A percentile compares a stretch with the other conserved stretches of the same genome.
phyloP scores from a whole-genome alignment of 1,140 invertebrate genomes.

The Berghia stephanieae region DNA sequence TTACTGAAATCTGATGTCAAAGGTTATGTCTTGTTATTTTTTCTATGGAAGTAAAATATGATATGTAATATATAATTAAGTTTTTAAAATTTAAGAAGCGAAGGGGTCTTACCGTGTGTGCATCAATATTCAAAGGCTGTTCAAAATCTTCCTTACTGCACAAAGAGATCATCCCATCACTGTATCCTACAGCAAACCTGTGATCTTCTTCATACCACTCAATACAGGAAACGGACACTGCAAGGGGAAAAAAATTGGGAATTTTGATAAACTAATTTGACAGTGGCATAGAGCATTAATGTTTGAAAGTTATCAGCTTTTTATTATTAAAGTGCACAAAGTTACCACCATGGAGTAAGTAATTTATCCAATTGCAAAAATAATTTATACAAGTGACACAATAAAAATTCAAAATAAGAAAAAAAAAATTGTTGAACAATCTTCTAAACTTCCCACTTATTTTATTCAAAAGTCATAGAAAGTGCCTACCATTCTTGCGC shows the following conservation, averaged over 20 bases:
- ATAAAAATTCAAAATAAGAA: neutral
- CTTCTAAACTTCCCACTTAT: neutral
- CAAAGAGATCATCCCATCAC: constrained; percentile 71
- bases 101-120: constrained; percentile 67
- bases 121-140: constrained; percentile 65
- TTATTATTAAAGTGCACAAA: no score
- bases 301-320: no score
- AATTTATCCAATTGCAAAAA: no score
- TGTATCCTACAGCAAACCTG: constrained; percentile 71
- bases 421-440: neutral
- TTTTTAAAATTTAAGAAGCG: no score
- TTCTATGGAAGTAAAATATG: no score
- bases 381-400: neutral
- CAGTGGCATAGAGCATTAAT: no score
- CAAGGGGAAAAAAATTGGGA: constrained; percentile 44
- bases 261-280: no score
- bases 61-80: no score
- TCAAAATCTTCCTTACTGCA: constrained; percentile 64
- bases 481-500: constrained; percentile 63
- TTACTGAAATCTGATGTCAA: no score
- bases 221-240: constrained; percentile 70
- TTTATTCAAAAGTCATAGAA: neutral
- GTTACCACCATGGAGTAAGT: no score
- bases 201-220: constrained; percentile 72
- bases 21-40: no score